Conservation (phyloP, 35 echinoderm and acorn worm species). For the Ptychodera flava region DNA sequence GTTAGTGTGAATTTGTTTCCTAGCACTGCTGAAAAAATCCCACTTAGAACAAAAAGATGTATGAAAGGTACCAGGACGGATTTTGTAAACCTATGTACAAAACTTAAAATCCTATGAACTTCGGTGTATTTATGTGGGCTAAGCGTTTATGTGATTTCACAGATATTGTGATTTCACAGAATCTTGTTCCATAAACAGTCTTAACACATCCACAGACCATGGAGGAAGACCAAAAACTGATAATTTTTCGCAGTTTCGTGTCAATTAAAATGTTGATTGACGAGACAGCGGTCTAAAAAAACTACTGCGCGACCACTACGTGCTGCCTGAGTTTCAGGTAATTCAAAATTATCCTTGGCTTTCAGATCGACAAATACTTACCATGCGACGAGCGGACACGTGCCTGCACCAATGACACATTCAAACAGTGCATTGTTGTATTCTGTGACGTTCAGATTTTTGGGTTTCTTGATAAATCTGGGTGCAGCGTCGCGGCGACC, state of each 20-base stretch:
- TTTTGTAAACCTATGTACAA: background rate
- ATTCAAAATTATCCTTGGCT: too few species aligned
- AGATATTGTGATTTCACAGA: too few species aligned
- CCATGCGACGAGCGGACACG: constrained; percentile 68
- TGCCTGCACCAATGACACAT: constrained; percentile 58
- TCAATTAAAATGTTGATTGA: too few species aligned
- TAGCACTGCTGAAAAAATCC: too few species aligned
- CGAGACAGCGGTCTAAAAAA: too few species aligned
- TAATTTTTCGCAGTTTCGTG: too few species aligned
- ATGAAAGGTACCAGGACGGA: background rate
- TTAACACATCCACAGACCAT: too few species aligned
- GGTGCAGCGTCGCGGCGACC: constrained; percentile 71
- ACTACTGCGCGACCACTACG: too few species aligned
- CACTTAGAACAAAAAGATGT: background rate
- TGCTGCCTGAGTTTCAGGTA: too few species aligned
- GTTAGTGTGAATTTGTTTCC: background rate
- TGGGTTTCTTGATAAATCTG: constrained; percentile 81
- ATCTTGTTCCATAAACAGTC: too few species aligned
- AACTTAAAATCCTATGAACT: background rate
- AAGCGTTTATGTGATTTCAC: background rate
- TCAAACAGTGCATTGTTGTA: constrained; percentile 59
- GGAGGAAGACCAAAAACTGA: too few species aligned
- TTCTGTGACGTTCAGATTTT: constrained; percentile 68
- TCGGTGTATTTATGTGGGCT: background rate
- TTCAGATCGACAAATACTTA: too few species aligned